phyloP scores from a whole-genome alignment of 2,113 vertebrate genomes.

The Phodopus roborovskii region DNA sequence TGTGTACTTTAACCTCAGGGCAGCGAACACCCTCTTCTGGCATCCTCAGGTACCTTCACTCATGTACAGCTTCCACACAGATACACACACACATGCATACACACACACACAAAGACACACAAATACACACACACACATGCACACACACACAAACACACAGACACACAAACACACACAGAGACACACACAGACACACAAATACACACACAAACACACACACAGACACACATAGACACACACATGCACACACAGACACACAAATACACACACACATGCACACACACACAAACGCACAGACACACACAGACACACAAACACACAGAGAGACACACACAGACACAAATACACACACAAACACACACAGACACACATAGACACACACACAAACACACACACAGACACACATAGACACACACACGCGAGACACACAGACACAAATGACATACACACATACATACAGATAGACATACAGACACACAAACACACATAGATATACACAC shows the following conservation, averaged over 20 bases:
- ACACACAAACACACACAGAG: not conserved
- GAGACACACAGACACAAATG: too few relatives aligned
- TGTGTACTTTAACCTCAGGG: not conserved
- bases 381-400: too few relatives aligned
- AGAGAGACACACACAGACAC: too few relatives aligned
- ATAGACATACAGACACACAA: too few relatives aligned
- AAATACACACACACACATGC: not conserved
- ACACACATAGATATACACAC: not conserved
- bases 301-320: too few relatives aligned
- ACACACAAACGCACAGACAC: too few relatives aligned
- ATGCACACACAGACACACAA: not conserved
- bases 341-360: too few relatives aligned
- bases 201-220: too few relatives aligned
- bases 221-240: not conserved
- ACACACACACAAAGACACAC: not conserved
- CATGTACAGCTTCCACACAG: too few relatives aligned
- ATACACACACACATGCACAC: not conserved
- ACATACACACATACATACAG: not conserved
- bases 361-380: too few relatives aligned
- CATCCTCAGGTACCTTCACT: not conserved
- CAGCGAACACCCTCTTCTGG: not conserved
- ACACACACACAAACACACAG: not conserved
- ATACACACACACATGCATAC: not conserved
- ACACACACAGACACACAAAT: too few relatives aligned
- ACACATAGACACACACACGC: too few relatives aligned